Conservation (phyloP, 1,140 invertebrate species). For the Trachelipus rathkii region DNA sequence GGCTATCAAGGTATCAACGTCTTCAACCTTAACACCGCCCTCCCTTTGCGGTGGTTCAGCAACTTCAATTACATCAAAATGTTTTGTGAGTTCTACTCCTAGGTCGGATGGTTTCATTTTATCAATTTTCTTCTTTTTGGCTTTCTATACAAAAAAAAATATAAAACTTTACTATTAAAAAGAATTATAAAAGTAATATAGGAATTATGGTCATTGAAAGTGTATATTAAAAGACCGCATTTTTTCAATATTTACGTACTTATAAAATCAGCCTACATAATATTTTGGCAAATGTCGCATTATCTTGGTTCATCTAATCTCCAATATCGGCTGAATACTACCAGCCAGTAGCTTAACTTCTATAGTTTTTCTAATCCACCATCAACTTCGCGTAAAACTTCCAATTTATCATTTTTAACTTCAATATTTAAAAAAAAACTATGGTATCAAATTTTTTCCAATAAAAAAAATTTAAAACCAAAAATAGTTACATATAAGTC, state of each 20-base stretch:
- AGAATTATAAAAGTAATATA: too few species aligned
- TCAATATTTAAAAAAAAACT: slow-evolving; percentile 62
- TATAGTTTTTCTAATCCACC: slow-evolving; percentile 92
- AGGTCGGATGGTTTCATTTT: slow-evolving; percentile 88
- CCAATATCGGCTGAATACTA: slow-evolving; percentile 91
- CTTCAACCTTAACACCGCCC: slow-evolving; percentile 84
- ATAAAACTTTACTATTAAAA: too few species aligned
- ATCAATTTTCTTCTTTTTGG: slow-evolving; percentile 96
- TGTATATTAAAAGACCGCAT: too few species aligned
- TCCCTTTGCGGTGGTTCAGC: slow-evolving; percentile 90
- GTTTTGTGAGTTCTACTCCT: slow-evolving; percentile 76
- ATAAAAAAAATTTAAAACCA: too few species aligned
- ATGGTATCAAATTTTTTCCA: too few species aligned
- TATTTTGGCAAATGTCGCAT: slow-evolving; percentile 97
- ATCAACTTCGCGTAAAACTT: slow-evolving; percentile 91
- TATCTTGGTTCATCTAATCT: slow-evolving; percentile 96
- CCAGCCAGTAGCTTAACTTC: slow-evolving; percentile 86
- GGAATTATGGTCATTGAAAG: too few species aligned
- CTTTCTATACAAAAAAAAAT: slow-evolving; percentile 64
- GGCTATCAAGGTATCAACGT: slow-evolving; percentile 82
- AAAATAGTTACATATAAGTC: too few species aligned
- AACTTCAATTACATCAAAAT: slow-evolving; percentile 78
- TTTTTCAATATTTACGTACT: too few species aligned
- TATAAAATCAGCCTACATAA: slow-evolving; percentile 63
- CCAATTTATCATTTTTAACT: slow-evolving; percentile 69